Evolutionary conservation across 2,888 invertebrate genomes (phyloP).

Genomic region (Galeruca laticollis): DNA sequence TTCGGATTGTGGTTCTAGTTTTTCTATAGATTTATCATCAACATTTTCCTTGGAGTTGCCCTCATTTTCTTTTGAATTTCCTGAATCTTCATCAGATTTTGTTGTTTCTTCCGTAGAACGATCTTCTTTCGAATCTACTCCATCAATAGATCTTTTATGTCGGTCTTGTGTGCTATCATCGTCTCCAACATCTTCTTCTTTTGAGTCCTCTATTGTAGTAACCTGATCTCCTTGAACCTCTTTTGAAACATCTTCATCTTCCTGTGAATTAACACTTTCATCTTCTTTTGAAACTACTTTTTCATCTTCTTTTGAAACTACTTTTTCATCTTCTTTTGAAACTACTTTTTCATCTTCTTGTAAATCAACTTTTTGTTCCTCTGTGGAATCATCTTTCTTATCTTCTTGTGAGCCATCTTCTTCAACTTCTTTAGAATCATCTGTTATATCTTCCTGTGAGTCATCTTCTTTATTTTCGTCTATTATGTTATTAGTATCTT

Average conservation of each 20-base stretch:
- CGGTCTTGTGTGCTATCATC: constrained; percentile 42
- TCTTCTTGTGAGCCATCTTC: constrained; percentile 19
- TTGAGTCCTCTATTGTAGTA: constrained; percentile 22
- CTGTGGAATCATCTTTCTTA: not conserved
- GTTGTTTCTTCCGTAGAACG: not conserved
- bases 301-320: constrained; percentile 25
- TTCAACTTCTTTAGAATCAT: constrained; percentile 10
- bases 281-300: constrained; percentile 11
- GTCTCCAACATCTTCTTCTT: constrained; percentile 10
- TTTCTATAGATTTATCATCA: constrained; percentile 48
- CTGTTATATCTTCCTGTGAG: constrained; percentile 35
- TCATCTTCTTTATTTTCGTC: constrained; percentile 33
- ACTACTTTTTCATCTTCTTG: constrained; percentile 20
- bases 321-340: not conserved
- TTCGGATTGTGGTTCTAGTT: constrained; percentile 40
- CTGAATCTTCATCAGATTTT: constrained; percentile 4
- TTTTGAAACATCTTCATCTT: constrained; percentile 12
- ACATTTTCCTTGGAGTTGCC: constrained; percentile 40
- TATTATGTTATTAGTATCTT: constrained; percentile 14
- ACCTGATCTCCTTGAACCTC: constrained; percentile 6
- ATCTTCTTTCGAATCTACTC: not conserved
- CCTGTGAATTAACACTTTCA: constrained; percentile 14
- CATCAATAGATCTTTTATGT: not conserved
- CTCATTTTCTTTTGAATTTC: constrained; percentile 16
- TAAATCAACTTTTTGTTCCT: constrained; percentile 6